phyloP scores from a whole-genome alignment of 2,888 invertebrate genomes.

The Drosophila eohydei region DNA sequence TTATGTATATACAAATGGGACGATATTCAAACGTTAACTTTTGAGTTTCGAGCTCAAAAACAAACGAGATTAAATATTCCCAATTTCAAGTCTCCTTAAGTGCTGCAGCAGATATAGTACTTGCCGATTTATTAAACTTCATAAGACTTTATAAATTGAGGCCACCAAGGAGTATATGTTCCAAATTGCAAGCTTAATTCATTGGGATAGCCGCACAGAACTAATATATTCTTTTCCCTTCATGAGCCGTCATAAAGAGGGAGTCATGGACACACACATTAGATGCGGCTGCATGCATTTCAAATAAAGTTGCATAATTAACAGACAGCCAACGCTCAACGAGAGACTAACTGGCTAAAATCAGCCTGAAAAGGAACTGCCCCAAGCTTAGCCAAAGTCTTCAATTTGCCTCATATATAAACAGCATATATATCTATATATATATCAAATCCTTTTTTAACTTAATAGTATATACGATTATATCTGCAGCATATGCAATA shows the following conservation, averaged over 20 bases:
- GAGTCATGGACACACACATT: slow-evolving; percentile 28
- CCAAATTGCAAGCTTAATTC: background rate
- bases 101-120: no score
- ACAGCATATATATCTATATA: background rate
- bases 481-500: slow-evolving; percentile 51
- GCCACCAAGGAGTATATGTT: background rate
- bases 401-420: background rate
- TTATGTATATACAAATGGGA: no score
- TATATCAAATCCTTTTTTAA: slow-evolving; percentile 36
- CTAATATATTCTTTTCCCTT: background rate
- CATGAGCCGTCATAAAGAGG: background rate
- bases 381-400: background rate
- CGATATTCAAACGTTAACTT: no score
- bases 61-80: no score
- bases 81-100: no score
- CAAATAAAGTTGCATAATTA: slow-evolving; percentile 69
- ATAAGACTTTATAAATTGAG: no score
- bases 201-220: background rate
- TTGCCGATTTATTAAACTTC: no score
- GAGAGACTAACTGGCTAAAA: slow-evolving; percentile 13
- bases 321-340: slow-evolving; percentile 63
- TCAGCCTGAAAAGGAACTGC: slow-evolving; percentile 11
- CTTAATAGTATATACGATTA: slow-evolving; percentile 53
- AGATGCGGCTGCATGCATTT: slow-evolving; percentile 53
- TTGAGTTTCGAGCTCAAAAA: no score